phyloP scores from a whole-genome alignment of 2,797 vertebrate genomes.

The Bradypodion ventrale region DNA sequence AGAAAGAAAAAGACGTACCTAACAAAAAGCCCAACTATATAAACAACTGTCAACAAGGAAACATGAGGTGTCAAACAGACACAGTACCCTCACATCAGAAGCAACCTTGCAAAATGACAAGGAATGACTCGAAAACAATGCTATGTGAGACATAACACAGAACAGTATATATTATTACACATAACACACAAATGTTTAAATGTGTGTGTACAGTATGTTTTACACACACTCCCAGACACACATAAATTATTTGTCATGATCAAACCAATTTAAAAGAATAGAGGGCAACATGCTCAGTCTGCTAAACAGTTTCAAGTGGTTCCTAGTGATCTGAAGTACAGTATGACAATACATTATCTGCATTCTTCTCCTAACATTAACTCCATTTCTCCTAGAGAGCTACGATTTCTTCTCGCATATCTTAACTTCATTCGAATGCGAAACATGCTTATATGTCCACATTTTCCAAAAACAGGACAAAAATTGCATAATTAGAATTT shows the following conservation, averaged over 20 bases:
- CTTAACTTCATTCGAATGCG: background rate
- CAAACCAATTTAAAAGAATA: background rate
- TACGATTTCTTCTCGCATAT: background rate
- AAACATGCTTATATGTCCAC: background rate
- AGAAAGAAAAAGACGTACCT: background rate
- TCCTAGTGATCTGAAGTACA: background rate
- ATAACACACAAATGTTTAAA: background rate
- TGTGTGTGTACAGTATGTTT: too few relatives aligned
- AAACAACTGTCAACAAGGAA: background rate
- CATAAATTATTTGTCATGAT: background rate
- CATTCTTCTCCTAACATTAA: background rate
- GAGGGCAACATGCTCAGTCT: background rate
- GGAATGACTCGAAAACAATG: background rate
- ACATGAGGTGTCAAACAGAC: background rate
- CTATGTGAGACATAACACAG: background rate
- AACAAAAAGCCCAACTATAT: background rate
- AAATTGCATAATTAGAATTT: too few relatives aligned
- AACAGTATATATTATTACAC: background rate
- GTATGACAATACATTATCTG: background rate
- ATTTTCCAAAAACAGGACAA: background rate
- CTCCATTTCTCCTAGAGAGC: background rate
- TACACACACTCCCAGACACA: background rate
- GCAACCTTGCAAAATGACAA: slow-evolving; percentile 9
- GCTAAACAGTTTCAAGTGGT: background rate
- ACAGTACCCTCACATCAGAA: background rate